Evolutionary conservation across 2,888 invertebrate species (phyloP), one percentile per base, ranked within the genome.

Genomic region (Timandra comae): DNA sequence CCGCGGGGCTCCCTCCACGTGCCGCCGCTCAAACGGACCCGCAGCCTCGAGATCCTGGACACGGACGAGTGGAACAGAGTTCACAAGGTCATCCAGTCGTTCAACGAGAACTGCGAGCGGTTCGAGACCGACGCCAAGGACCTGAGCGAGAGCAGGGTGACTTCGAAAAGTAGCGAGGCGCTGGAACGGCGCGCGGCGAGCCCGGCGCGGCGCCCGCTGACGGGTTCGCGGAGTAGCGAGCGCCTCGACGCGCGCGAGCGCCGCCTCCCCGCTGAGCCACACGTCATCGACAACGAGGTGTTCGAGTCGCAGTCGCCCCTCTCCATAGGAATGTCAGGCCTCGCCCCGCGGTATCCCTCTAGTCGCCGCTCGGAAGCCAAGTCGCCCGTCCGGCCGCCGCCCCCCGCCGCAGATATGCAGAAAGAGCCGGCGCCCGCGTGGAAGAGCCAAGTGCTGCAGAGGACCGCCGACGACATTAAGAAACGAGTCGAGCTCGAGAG

Each of bases 41-140:
- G 91, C 46, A 93, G 93, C 46, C 73, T 93, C 49, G 93, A 94
- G 61, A 64, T 93, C 53, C 81, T 71, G 19, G 73, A 77, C 26
- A 66, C 71, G 6, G 78, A 74, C 46, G 77, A 80, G 43, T 85
- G 81, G 86, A 78, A 76, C 30, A 72, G 63, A 62, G 82, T 79
- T 0, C 70, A 78, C 46, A 59, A 49, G 29, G 68, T 81, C 29
- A 74, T 79, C 39, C 73, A 66, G 34, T 74, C 59, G 31, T 85
- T 78, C 44, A 81, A 85, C 45, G 63, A 73, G 48, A 75, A 76
- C 41, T 46, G 68, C 33, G 77, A 78, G 49, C 64, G 68, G 25
- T 76, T 68, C 37, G 77, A 77, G 38, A 74, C 57, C 41, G 62
- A 76, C 63, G 63, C 75, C 73, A 82, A 81, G 73, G 78, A 82